Percentiles rank a stretch among this genome's conserved stretches.
Evolutionary conservation across 1,140 invertebrate genomes (phyloP).

Genomic region (Plectrocnemia conspersa): DNA sequence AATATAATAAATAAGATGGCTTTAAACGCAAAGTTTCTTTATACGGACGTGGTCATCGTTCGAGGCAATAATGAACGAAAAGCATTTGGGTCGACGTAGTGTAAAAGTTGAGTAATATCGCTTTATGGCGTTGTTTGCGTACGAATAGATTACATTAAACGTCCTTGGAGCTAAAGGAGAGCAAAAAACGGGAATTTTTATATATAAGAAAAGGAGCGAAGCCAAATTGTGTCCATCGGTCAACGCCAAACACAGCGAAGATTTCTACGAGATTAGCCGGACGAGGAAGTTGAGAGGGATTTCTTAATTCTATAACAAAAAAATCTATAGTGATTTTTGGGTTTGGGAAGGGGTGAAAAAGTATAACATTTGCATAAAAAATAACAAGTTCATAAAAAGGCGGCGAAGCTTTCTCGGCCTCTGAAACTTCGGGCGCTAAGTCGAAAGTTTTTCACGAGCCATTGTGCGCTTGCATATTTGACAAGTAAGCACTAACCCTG

Average conservation of each 20-base stretch:
- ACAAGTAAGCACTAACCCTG: constrained; percentile 3
- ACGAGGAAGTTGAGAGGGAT: neutral
- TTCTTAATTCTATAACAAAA: constrained; percentile 13
- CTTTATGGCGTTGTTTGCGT: constrained; percentile 13
- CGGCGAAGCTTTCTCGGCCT: constrained; percentile 1
- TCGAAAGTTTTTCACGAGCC: constrained; percentile 15
- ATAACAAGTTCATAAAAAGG: constrained; percentile 30
- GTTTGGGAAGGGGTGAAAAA: constrained; percentile 10
- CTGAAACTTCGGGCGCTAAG: constrained; percentile 1
- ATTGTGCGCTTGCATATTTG: constrained; percentile 28
- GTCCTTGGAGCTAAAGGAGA: neutral
- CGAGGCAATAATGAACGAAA: too few relatives aligned
- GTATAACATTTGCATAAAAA: constrained; percentile 33
- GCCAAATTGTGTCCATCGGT: constrained; percentile 28
- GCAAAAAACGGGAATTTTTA: constrained; percentile 13
- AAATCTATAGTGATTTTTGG: neutral
- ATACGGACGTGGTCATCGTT: too few relatives aligned
- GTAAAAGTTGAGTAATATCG: constrained; percentile 12
- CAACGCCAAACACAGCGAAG: constrained; percentile 29
- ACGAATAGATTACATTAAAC: neutral
- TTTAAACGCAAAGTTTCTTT: too few relatives aligned
- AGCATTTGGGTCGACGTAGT: neutral
- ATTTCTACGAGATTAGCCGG: constrained; percentile 19
- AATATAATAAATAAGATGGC: too few relatives aligned
- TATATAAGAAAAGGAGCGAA: neutral